A percentile compares a stretch with the other conserved stretches of the same genome.
These are phyloP conservation scores for Zaprionus lineosus DNA, from an alignment of 2,888 invertebrate species.

Conservation along the genomic window DNA sequence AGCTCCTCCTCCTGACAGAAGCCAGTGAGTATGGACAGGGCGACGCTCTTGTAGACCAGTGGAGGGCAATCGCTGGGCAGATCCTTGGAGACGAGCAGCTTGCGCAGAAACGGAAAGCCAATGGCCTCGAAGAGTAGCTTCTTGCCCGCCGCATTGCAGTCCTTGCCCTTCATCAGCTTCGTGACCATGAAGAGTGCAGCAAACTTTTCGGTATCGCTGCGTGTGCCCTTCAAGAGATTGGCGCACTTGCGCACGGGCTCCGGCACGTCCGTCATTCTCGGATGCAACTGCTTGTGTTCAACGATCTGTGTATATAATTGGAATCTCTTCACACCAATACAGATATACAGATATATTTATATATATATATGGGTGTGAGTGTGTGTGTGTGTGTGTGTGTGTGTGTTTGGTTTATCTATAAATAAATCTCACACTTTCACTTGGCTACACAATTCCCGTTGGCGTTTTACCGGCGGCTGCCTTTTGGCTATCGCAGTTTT, in stretches of 20 bases:
- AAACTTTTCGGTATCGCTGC: constrained; percentile 94
- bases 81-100: constrained; percentile 89
- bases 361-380: constrained; percentile 11
- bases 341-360: background rate
- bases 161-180: constrained; percentile 92
- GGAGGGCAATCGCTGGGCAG: constrained; percentile 94
- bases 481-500: constrained; percentile 20
- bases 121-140: constrained; percentile 93
- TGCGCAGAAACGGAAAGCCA: constrained; percentile 92
- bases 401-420: constrained; percentile 47
- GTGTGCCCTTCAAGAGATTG: constrained; percentile 89
- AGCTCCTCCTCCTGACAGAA: constrained; percentile 92
- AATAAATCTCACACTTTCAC: constrained; percentile 74
- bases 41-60: constrained; percentile 94
- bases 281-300: constrained; percentile 25
- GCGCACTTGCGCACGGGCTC: constrained; percentile 93
- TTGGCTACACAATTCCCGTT: constrained; percentile 67
- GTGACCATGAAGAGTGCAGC: constrained; percentile 96
- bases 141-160: constrained; percentile 90
- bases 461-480: constrained; percentile 26
- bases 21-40: constrained; percentile 92
- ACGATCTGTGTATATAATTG: constrained; percentile 15
- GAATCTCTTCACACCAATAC: too few species aligned
- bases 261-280: constrained; percentile 84
- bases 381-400: constrained; percentile 13